Percentiles rank a stretch among this genome's conserved stretches.
phyloP scores from a whole-genome alignment of 92 coral and sea anemone species.

The Montipora capitata region DNA sequence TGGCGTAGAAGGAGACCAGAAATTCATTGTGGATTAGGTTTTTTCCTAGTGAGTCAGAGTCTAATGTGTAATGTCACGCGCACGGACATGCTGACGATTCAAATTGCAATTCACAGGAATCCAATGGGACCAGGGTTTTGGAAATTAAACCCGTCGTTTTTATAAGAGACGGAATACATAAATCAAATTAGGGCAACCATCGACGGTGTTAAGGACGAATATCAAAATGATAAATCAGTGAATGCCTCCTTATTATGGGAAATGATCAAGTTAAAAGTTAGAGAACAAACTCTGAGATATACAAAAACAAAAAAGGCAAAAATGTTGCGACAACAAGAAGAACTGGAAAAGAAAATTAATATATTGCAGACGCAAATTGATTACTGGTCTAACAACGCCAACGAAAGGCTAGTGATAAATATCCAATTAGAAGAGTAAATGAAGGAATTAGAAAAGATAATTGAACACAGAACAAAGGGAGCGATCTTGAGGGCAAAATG shows the following conservation, averaged over 20 bases:
- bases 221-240: constrained; percentile 14
- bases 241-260: constrained; percentile 38
- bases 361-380: constrained; percentile 5
- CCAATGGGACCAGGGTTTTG: constrained; percentile 56
- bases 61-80: constrained; percentile 39
- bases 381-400: constrained; percentile 1
- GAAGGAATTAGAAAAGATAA: constrained; percentile 25
- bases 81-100: constrained; percentile 40
- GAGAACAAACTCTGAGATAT: constrained; percentile 44
- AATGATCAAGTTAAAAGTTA: constrained; percentile 55
- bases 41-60: constrained; percentile 58
- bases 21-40: constrained; percentile 22
- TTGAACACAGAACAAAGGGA: constrained; percentile 38
- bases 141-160: constrained; percentile 65
- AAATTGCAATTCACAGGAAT: constrained; percentile 35
- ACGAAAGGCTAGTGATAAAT: neutral
- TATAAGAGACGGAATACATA: constrained; percentile 44
- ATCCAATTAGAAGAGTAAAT: constrained; percentile 11
- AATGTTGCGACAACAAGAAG: constrained; percentile 29
- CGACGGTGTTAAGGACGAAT: constrained; percentile 2
- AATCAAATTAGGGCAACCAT: constrained; percentile 47
- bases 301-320: constrained; percentile 30
- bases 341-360: constrained; percentile 14
- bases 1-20: no score
- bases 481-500: constrained; percentile 41